Conservation (phyloP, 53 echinoderm and acorn worm genomes). For the Antedon mediterranea region DNA sequence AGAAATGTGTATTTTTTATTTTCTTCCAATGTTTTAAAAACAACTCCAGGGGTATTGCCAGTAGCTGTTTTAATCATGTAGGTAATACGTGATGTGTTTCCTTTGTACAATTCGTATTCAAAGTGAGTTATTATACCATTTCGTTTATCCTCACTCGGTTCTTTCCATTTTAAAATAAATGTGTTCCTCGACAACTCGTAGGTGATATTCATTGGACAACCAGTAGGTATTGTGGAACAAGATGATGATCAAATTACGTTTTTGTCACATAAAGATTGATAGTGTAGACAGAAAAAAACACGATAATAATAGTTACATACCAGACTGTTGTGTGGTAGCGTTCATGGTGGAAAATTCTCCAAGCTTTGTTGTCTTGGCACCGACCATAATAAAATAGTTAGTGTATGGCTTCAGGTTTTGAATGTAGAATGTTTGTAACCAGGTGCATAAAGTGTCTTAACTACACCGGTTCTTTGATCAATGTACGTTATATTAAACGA, state of each 20-base stretch:
- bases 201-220: conserved; percentile 24
- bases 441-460: neutral
- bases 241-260: no score
- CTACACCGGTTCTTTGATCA: neutral
- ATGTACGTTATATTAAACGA: conserved; percentile 21
- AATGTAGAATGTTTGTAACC: no score
- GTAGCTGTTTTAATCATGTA: conserved; percentile 8
- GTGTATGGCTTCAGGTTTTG: conserved; percentile 38
- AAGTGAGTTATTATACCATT: conserved; percentile 47
- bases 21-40: conserved; percentile 16
- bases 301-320: conserved; percentile 24
- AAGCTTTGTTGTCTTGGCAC: conserved; percentile 17
- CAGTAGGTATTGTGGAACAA: conserved; percentile 37
- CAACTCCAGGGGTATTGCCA: neutral
- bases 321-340: conserved; percentile 34
- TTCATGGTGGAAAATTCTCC: conserved; percentile 2
- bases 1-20: conserved; percentile 24
- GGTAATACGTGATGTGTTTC: neutral
- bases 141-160: conserved; percentile 16
- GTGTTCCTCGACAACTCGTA: neutral
- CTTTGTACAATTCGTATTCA: conserved; percentile 14
- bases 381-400: conserved; percentile 39
- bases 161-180: conserved; percentile 22
- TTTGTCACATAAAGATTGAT: no score
- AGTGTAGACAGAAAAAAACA: no score